phyloP scores from a whole-genome alignment of 2,888 invertebrate species.

The Aleiodes alternator region DNA sequence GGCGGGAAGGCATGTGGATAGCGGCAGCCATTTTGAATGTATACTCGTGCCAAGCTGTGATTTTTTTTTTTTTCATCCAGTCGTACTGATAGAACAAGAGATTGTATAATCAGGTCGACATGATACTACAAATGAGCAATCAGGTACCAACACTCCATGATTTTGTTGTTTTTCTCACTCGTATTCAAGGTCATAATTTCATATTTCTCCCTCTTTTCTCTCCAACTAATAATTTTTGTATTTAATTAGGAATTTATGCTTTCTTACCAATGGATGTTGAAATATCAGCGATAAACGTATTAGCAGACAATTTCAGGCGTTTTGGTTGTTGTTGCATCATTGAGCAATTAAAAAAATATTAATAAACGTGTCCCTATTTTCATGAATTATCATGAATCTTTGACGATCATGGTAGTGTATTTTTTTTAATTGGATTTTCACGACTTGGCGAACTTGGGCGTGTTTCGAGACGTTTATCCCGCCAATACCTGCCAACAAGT shows the following conservation, averaged over 20 bases:
- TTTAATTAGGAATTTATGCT: neutral
- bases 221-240: neutral
- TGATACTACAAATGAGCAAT: no score
- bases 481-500: neutral
- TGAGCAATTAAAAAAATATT: constrained; percentile 2
- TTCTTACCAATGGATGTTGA: constrained; percentile 60
- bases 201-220: no score
- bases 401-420: neutral
- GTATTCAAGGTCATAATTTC: no score
- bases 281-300: constrained; percentile 60
- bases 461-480: neutral
- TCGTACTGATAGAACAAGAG: no score
- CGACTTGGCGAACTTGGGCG: neutral
- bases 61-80: no score
- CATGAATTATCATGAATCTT: neutral
- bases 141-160: no score
- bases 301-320: constrained; percentile 57
- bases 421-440: no score
- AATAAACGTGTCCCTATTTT: no score
- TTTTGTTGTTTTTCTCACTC: no score
- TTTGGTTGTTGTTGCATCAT: constrained; percentile 58
- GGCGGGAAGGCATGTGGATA: constrained; percentile 14
- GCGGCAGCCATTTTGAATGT: no score
- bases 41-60: neutral
- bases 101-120: no score